A percentile compares a stretch with the other conserved stretches of the same genome.
These are phyloP conservation scores for Cathartes aura DNA, from an alignment of 2,113 vertebrate species.

Conservation along the genomic window DNA sequence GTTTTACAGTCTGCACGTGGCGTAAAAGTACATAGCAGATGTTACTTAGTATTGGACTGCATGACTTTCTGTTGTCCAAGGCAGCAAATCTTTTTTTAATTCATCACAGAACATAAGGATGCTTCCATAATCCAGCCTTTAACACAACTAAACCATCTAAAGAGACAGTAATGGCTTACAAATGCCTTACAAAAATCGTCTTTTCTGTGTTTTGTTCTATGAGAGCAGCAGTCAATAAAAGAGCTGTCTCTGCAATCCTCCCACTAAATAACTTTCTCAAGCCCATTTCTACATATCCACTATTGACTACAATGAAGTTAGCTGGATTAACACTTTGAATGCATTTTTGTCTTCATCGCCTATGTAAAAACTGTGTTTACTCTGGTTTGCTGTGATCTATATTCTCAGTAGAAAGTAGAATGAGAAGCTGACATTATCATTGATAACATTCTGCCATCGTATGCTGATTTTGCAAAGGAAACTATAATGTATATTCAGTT, in stretches of 20 bases:
- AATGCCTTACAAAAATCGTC: background rate
- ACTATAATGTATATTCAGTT: background rate
- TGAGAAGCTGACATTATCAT: background rate
- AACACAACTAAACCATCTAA: background rate
- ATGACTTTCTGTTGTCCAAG: slow-evolving; percentile 35
- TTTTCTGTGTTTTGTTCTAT: slow-evolving; percentile 21
- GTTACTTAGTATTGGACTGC: background rate
- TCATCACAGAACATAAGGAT: slow-evolving; percentile 55
- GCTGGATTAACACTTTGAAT: background rate
- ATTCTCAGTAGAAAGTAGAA: background rate
- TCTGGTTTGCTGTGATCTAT: background rate
- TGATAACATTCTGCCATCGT: fast-evolving
- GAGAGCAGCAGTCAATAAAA: slow-evolving; percentile 4
- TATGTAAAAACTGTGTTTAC: background rate
- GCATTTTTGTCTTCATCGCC: background rate
- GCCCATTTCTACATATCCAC: background rate
- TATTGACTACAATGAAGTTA: background rate
- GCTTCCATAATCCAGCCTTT: slow-evolving; percentile 38
- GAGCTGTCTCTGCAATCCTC: background rate
- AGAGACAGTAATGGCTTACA: background rate
- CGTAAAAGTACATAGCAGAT: slow-evolving; percentile 42
- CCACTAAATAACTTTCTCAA: slow-evolving; percentile 2
- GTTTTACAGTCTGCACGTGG: slow-evolving; percentile 44
- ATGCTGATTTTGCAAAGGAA: background rate
- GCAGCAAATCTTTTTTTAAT: slow-evolving; percentile 62